A percentile compares a stretch with the other conserved stretches of the same genome.
Conservation (phyloP, 2,797 vertebrate genomes). For the Rachycentron canadum region DNA sequence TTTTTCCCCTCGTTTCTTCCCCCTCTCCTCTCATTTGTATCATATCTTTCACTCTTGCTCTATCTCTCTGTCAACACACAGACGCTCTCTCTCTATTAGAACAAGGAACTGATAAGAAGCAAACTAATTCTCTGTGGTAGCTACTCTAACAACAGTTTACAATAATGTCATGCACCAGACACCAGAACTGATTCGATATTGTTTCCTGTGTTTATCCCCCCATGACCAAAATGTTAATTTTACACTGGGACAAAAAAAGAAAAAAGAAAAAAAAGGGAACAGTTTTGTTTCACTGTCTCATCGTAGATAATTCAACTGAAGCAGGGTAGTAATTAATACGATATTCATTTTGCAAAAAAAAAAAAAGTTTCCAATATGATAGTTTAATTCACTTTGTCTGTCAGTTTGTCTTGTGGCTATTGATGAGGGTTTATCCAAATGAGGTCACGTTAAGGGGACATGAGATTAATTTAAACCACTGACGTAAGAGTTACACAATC, state of each 20-base stretch:
- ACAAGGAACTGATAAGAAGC: conserved; percentile 56
- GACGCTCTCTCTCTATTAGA: conserved; percentile 48
- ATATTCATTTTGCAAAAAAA: conserved; percentile 8
- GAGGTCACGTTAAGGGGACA: background rate
- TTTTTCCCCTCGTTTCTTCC: conserved; percentile 3
- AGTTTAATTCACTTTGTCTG: background rate
- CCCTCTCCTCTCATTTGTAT: conserved; percentile 32
- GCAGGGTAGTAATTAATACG: conserved; percentile 9
- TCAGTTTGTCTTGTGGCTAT: background rate
- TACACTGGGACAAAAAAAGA: background rate
- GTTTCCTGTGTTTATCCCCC: conserved; percentile 33
- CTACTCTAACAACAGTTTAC: conserved; percentile 24
- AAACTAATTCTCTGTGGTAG: conserved; percentile 31
- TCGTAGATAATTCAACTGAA: conserved; percentile 4
- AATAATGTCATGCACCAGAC: conserved; percentile 56
- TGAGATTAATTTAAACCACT: background rate
- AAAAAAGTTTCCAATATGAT: conserved; percentile 2
- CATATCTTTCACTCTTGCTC: conserved; percentile 47
- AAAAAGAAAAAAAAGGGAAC: background rate
- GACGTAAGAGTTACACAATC: background rate
- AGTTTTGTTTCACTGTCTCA: conserved; percentile 6
- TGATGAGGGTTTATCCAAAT: background rate
- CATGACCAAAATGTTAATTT: conserved; percentile 44
- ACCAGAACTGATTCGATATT: conserved; percentile 48
- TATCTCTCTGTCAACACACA: conserved; percentile 41